Percentiles rank a stretch among this genome's conserved stretches.
Evolutionary conservation across 1,140 invertebrate genomes (phyloP).

Genomic region (Sesamia nonagrioides): DNA sequence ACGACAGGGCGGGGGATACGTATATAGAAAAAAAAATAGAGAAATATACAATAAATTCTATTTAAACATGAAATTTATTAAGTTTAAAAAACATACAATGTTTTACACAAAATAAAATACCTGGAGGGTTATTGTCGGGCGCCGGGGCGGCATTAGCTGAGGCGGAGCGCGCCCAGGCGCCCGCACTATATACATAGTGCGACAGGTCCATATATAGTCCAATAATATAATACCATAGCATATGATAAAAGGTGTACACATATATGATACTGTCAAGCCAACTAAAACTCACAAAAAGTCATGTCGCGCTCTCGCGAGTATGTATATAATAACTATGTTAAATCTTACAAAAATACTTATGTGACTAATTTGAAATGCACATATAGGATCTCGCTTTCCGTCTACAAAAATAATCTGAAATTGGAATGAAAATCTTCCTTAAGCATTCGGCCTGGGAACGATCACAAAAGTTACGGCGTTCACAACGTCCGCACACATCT

Average conservation of each 20-base stretch:
- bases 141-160: constrained; percentile 63
- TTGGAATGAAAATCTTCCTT: constrained; percentile 86
- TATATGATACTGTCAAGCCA: constrained; percentile 86
- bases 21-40: constrained; percentile 86
- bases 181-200: constrained; percentile 77
- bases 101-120: constrained; percentile 88
- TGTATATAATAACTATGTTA: constrained; percentile 86
- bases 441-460: constrained; percentile 81
- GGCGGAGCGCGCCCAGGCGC: constrained; percentile 66
- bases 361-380: constrained; percentile 86
- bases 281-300: constrained; percentile 84
- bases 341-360: constrained; percentile 88
- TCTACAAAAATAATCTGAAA: constrained; percentile 87
- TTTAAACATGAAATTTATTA: constrained; percentile 88
- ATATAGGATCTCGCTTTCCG: constrained; percentile 84
- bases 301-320: constrained; percentile 85
- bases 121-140: constrained; percentile 73
- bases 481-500: constrained; percentile 73
- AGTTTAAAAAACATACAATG: constrained; percentile 87
- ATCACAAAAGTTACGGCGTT: constrained; percentile 77
- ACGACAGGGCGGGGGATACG: constrained; percentile 70
- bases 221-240: constrained; percentile 85
- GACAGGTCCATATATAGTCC: constrained; percentile 83
- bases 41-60: constrained; percentile 87
- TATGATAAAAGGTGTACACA: constrained; percentile 83